Base-by-base conservation (phyloP, 1,140 invertebrate species). In the Caenorhabditis inopinata region DNA sequence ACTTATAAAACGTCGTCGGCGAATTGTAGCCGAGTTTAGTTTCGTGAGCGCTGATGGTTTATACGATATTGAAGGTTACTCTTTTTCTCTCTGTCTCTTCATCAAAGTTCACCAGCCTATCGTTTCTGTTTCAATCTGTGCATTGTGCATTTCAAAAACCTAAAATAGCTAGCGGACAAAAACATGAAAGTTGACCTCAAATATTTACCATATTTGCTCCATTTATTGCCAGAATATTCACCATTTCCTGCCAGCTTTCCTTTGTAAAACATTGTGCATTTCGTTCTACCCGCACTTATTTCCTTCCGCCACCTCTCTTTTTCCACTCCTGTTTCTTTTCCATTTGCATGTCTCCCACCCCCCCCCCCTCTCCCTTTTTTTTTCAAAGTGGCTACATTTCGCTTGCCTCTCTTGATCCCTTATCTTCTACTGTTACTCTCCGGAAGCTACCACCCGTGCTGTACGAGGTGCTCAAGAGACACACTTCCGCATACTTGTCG, bases 401-500 rank as follows among this genome's bases (percentile, higher is more conserved):
- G 7, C 25, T 27, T 68, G 12, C 32, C 25, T 29, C 18, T 23
- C 51, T 58, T 58, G 27, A 58, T 58, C 51, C 51, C 51, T 58
- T 58, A 58, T 58, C 51, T 58, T 7, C 38, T 42, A 7, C 38
- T 42, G 38, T 42, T 7, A 5, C 5, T 7, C 6, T 42, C 5
- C 38, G 38, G n/a, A n/a, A n/a, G n/a, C n/a, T n/a, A n/a, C 38
- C 38, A 16, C 27, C 32, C 58, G 58, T 68, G 58, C 6, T 38
- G 35, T 68, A 68, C 58, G 58, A 68, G 58, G 58, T 68, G 32
- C 58, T 68, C 32, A 38, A 68, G n/a, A 32, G 14, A 48, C 27
- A 25, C 27, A 58, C 16, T 68, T 68, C 58, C 58, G 32, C 58
- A 68, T 68, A 32, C 32, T 12, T 68, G 38, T 42, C 38, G n/a